Percentiles rank a stretch among this genome's conserved stretches.
Conservation (phyloP, 2,797 vertebrate genomes). For the Sternarchorhynchus goeldii region DNA sequence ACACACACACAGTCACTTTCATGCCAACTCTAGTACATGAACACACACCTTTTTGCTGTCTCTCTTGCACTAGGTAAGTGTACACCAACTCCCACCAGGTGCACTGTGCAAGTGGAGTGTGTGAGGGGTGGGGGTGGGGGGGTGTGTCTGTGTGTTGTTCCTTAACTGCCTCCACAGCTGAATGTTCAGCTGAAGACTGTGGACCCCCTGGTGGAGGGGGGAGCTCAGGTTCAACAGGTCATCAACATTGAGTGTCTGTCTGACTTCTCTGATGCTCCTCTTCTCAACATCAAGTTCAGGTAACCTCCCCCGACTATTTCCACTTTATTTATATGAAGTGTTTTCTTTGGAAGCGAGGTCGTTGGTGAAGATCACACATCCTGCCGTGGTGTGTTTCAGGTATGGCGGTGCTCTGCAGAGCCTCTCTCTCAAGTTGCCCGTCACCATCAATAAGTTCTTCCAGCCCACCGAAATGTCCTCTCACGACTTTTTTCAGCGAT, state of each 20-base stretch:
- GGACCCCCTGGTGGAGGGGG: slow-evolving; percentile 87
- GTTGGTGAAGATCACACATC: neutral
- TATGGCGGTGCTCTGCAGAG: slow-evolving; percentile 89
- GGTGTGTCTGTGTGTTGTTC: too few relatives aligned
- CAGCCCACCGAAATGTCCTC: slow-evolving; percentile 91
- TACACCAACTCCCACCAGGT: too few relatives aligned
- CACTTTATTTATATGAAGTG: neutral
- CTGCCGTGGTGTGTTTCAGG: slow-evolving; percentile 62
- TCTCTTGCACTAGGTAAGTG: too few relatives aligned
- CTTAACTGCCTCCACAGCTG: slow-evolving; percentile 85
- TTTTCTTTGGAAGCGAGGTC: too few relatives aligned
- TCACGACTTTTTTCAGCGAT: slow-evolving; percentile 92
- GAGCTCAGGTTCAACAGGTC: slow-evolving; percentile 92
- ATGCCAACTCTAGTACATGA: too few relatives aligned
- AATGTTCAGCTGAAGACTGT: slow-evolving; percentile 89
- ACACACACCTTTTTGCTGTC: too few relatives aligned
- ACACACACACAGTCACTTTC: neutral
- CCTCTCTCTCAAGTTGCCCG: slow-evolving; percentile 86
- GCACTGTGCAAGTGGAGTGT: too few relatives aligned
- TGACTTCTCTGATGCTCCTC: slow-evolving; percentile 83
- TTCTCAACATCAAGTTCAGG: slow-evolving; percentile 91
- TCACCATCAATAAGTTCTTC: slow-evolving; percentile 95
- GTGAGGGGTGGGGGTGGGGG: too few relatives aligned
- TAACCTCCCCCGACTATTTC: slow-evolving; percentile 52
- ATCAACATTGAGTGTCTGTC: slow-evolving; percentile 90